phyloP scores from a whole-genome alignment of 2,113 vertebrate species.

The Mustelus asterias region DNA sequence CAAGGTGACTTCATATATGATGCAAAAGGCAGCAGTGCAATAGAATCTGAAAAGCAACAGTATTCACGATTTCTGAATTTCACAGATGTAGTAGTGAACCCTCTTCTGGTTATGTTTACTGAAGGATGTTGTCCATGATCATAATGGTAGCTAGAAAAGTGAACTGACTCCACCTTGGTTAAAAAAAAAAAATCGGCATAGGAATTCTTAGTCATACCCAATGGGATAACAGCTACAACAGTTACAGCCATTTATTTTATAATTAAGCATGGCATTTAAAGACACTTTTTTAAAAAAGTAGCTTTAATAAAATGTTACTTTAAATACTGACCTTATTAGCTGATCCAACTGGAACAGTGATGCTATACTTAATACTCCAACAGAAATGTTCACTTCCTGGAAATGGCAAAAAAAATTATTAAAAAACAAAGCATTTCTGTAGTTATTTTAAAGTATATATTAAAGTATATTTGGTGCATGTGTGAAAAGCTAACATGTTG shows the following conservation, averaged over 20 bases:
- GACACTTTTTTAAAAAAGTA: background rate
- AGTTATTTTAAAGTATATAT: background rate
- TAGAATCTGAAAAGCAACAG: background rate
- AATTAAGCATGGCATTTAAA: background rate
- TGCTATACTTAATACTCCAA: background rate
- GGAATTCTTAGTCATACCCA: background rate
- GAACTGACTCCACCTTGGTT: background rate
- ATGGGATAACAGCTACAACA: background rate
- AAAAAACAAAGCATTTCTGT: background rate
- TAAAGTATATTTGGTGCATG: background rate
- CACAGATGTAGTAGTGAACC: too few species aligned
- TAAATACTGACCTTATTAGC: conserved; percentile 12
- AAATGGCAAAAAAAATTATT: background rate
- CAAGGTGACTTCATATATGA: background rate
- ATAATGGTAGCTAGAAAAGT: background rate
- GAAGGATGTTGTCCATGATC: background rate
- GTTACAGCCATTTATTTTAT: background rate
- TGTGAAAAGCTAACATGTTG: background rate
- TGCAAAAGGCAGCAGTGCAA: background rate
- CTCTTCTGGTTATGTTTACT: background rate
- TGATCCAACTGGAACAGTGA: conserved; percentile 17
- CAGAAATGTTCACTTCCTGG: background rate
- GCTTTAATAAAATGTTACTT: background rate
- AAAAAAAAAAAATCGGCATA: background rate
- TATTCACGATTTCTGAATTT: background rate